Conservation (phyloP, 2,797 vertebrate species). For the Tragopan temminckii region DNA sequence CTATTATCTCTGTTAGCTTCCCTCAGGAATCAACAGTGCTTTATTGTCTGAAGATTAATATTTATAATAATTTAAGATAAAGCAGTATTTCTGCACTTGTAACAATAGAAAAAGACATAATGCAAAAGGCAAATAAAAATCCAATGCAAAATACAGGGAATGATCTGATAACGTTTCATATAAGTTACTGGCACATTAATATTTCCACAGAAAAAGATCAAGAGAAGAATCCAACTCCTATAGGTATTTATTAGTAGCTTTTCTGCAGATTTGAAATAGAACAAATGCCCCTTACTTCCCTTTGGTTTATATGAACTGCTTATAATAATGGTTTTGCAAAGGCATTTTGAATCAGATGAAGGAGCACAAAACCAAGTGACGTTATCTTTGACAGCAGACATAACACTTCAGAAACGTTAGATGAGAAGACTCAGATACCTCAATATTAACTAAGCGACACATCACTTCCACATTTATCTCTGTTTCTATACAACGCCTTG, state of each 20-base stretch:
- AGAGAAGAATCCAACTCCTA: not conserved
- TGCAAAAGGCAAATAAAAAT: not conserved
- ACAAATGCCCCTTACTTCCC: not conserved
- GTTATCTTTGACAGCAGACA: fast-evolving
- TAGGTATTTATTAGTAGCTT: not conserved
- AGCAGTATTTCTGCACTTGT: not conserved
- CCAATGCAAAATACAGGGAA: not conserved
- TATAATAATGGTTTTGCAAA: not conserved
- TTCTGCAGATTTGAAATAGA: not conserved
- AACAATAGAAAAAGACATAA: not conserved
- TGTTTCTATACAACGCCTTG: fast-evolving
- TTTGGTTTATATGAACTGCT: not conserved
- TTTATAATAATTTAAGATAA: not conserved
- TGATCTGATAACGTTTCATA: not conserved
- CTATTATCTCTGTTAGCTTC: not conserved
- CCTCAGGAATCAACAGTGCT: not conserved
- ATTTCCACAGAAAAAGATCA: not conserved
- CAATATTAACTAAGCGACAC: not conserved
- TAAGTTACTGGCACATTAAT: not conserved
- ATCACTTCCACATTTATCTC: not conserved
- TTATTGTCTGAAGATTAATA: conserved; percentile 7
- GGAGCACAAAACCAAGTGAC: not conserved
- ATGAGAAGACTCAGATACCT: not conserved
- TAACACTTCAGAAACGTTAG: fast-evolving
- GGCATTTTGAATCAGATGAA: not conserved